These are phyloP conservation scores for Hipposideros larvatus DNA, from an alignment of 2,797 vertebrate genomes.

Conservation along the genomic window DNA sequence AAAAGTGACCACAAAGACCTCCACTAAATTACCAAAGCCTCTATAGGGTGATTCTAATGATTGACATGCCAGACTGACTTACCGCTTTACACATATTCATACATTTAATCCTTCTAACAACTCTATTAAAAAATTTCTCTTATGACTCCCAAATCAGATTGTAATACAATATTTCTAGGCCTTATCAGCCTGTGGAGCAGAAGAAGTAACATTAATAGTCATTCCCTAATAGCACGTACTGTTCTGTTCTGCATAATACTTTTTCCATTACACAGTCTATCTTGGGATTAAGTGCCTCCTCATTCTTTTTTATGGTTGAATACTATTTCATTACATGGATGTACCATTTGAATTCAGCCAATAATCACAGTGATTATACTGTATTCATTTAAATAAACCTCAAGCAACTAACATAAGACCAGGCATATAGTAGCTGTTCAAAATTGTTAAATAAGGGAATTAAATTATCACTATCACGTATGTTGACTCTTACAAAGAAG, in stretches of 20 bases:
- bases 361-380: background rate
- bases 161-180: background rate
- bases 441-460: background rate
- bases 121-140: background rate
- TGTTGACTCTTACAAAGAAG: background rate
- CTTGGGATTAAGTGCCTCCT: background rate
- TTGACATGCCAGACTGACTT: background rate
- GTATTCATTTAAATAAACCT: conserved; percentile 40
- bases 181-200: background rate
- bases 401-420: background rate
- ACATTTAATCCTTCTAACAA: background rate
- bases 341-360: background rate
- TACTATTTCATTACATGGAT: conserved; percentile 10
- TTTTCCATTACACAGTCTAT: background rate
- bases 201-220: background rate
- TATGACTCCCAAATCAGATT: background rate
- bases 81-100: background rate
- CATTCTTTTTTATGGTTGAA: background rate
- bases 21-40: background rate
- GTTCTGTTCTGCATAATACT: background rate
- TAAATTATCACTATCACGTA: background rate
- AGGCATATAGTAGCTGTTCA: background rate
- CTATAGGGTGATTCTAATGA: background rate
- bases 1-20: background rate
- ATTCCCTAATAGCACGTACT: background rate